phyloP scores from a whole-genome alignment of 2,797 vertebrate genomes.

The Enteromius anoplus region DNA sequence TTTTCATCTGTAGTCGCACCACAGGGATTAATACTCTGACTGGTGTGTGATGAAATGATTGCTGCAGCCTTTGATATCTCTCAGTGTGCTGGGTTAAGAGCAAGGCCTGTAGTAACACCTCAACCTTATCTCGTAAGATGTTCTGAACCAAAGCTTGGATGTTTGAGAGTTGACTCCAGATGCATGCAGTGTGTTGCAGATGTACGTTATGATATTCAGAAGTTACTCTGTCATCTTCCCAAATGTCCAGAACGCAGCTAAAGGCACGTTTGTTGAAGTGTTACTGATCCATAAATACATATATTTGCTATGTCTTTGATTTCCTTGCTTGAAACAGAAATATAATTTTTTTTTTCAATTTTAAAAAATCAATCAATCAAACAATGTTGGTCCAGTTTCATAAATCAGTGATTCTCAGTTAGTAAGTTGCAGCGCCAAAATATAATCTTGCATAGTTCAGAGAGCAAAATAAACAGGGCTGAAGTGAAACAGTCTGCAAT shows the following conservation, averaged over 20 bases:
- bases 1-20: conserved; percentile 39
- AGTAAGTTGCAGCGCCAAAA: background rate
- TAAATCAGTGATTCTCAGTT: too few species aligned
- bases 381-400: too few species aligned
- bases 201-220: background rate
- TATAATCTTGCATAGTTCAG: background rate
- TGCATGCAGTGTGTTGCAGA: background rate
- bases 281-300: background rate
- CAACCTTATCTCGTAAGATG: conserved; percentile 19
- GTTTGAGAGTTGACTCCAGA: background rate
- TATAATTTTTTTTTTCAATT: too few species aligned
- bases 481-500: background rate
- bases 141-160: background rate
- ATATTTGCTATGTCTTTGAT: background rate
- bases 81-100: conserved; percentile 15
- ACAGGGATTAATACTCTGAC: conserved; percentile 7
- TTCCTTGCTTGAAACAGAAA: background rate
- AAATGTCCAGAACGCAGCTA: background rate
- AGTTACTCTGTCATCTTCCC: background rate
- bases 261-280: background rate
- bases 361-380: background rate
- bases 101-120: background rate
- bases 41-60: background rate
- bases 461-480: background rate
- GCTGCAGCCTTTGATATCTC: conserved; percentile 24